These are phyloP conservation scores for Dufourea novaeangliae DNA, from an alignment of 1,140 invertebrate species.

Conservation along the genomic window DNA sequence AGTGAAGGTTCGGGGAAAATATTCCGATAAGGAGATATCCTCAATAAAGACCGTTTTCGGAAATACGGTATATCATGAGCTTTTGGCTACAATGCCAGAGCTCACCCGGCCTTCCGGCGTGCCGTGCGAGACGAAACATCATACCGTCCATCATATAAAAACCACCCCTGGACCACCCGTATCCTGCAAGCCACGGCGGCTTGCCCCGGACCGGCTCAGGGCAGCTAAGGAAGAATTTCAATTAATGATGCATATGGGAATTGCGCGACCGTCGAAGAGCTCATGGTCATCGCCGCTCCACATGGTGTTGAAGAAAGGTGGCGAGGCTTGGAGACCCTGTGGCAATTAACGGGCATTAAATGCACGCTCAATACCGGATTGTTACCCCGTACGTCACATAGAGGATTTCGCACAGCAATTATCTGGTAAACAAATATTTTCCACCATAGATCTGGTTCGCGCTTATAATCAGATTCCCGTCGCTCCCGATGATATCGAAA, in stretches of 20 bases:
- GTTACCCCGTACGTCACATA: slow-evolving; percentile 73
- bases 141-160: neutral
- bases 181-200: neutral
- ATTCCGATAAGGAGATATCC: neutral
- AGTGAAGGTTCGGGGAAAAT: neutral
- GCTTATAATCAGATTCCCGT: too few species aligned
- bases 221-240: slow-evolving; percentile 7
- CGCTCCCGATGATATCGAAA: neutral
- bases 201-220: neutral
- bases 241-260: neutral
- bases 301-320: slow-evolving; percentile 43
- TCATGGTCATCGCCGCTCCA: neutral
- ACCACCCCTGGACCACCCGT: slow-evolving; percentile 8
- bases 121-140: neutral
- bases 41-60: neutral
- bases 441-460: neutral
- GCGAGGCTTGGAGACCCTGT: slow-evolving; percentile 46
- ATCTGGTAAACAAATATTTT: neutral
- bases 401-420: slow-evolving; percentile 43
- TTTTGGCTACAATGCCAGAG: neutral
- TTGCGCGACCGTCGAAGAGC: neutral
- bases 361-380: slow-evolving; percentile 69
- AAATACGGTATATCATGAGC: neutral
- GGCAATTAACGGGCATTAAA: slow-evolving; percentile 66
- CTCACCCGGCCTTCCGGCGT: neutral